phyloP scores from a whole-genome alignment of 2,113 vertebrate genomes.

The Castor canadensis region DNA sequence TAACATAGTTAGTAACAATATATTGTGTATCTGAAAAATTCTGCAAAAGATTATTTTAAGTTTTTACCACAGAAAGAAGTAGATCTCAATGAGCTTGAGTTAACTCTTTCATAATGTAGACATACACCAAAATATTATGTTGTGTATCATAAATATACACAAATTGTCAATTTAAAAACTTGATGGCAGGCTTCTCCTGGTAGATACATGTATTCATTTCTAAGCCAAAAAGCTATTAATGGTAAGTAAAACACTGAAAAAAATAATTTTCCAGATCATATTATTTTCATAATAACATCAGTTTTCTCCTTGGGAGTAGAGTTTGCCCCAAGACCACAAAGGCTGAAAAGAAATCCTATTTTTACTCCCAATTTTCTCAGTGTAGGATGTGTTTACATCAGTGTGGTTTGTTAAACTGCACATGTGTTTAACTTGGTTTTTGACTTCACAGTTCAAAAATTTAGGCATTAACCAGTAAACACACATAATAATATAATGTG shows the following conservation, averaged over 20 bases:
- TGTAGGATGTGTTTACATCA: not conserved
- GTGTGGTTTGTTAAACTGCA: not conserved
- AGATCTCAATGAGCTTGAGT: too few species aligned
- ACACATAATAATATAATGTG: not conserved
- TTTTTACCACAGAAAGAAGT: not conserved
- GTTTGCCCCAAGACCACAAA: not conserved
- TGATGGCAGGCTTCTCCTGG: not conserved
- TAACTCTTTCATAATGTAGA: too few species aligned
- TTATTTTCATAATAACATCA: not conserved
- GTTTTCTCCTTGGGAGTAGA: slow-evolving; percentile 5
- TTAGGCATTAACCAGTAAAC: not conserved
- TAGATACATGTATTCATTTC: not conserved
- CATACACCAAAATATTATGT: not conserved
- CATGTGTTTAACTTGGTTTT: not conserved
- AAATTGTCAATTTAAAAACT: not conserved
- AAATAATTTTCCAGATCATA: not conserved
- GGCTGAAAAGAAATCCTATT: not conserved
- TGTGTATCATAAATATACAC: too few species aligned
- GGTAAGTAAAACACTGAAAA: not conserved
- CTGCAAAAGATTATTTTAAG: not conserved
- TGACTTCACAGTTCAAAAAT: not conserved
- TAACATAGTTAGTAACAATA: not conserved
- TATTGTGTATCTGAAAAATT: not conserved
- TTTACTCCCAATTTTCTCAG: not conserved
- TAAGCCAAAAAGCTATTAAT: not conserved